Percentiles rank a stretch among this genome's conserved stretches.
These are phyloP conservation scores for Leptodactylus fallax DNA, from an alignment of 2,797 vertebrate genomes.

Conservation along the genomic window DNA sequence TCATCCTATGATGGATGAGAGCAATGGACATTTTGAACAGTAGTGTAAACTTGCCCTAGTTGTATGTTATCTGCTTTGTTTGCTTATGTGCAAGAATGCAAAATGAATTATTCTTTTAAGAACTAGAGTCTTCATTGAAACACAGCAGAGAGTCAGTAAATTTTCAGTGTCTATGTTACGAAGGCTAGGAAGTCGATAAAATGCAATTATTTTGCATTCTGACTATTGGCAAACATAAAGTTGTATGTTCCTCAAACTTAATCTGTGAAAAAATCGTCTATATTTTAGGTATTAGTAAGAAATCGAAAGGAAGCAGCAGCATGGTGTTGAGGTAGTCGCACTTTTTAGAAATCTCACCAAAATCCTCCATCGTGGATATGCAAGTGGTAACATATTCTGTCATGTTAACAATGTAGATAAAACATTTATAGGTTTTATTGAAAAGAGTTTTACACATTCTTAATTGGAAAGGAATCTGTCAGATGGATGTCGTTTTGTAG, in stretches of 20 bases:
- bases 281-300: not conserved
- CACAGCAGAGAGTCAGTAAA: no score
- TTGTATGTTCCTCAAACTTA: not conserved
- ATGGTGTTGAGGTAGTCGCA: not conserved
- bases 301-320: conserved; percentile 7
- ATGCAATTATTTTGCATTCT: not conserved
- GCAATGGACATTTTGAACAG: no score
- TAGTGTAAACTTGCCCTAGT: no score
- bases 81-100: no score
- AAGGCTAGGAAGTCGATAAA: not conserved
- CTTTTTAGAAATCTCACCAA: conserved; percentile 16
- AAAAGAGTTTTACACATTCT: conserved; percentile 52
- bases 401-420: conserved; percentile 47
- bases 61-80: no score
- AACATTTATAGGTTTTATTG: conserved; percentile 52
- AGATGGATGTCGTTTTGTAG: conserved; percentile 41
- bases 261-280: not conserved
- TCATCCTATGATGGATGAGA: no score
- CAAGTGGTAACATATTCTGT: conserved; percentile 27
- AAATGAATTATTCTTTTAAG: no score
- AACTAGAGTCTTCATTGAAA: no score
- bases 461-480: conserved; percentile 57
- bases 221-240: not conserved
- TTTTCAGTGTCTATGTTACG: not conserved
- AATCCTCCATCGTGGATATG: conserved; percentile 30